Evolutionary conservation across 2,113 vertebrate genomes (phyloP).

Genomic region (Epinephelus lanceolatus): DNA sequence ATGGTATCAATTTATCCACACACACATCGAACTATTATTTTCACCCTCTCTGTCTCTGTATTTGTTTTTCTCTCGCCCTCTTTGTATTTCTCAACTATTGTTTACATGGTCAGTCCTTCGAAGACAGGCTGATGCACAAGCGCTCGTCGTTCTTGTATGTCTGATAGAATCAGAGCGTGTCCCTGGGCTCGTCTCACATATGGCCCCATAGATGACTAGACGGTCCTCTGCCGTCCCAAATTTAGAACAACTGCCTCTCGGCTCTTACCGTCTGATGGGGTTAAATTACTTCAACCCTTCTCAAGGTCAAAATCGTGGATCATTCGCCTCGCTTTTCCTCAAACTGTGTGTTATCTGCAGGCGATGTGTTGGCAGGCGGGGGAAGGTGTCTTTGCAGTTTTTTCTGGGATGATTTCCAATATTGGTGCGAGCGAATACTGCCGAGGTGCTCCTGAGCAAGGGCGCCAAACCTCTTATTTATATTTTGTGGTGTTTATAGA

Average conservation of each 20-base stretch:
- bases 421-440: constrained; percentile 8
- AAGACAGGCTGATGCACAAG: not conserved
- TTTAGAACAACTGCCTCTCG: constrained; percentile 64
- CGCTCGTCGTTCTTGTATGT: constrained; percentile 13
- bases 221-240: constrained; percentile 41
- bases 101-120: constrained; percentile 38
- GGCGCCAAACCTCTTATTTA: not conserved
- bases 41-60: not conserved
- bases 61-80: not conserved
- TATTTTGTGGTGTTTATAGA: not conserved
- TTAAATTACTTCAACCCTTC: constrained; percentile 63
- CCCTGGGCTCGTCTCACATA: constrained; percentile 51
- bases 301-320: constrained; percentile 62
- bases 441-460: constrained; percentile 18
- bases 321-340: constrained; percentile 19
- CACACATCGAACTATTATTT: not conserved
- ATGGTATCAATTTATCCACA: not conserved
- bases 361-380: constrained; percentile 23
- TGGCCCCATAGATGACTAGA: constrained; percentile 39
- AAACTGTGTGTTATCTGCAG: constrained; percentile 24
- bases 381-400: constrained; percentile 5
- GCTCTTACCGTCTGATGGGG: constrained; percentile 56
- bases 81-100: constrained; percentile 31
- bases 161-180: constrained; percentile 61
- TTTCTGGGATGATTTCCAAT: constrained; percentile 34